phyloP scores from a whole-genome alignment of 2,113 vertebrate species.

The Bufo gargarizans region DNA sequence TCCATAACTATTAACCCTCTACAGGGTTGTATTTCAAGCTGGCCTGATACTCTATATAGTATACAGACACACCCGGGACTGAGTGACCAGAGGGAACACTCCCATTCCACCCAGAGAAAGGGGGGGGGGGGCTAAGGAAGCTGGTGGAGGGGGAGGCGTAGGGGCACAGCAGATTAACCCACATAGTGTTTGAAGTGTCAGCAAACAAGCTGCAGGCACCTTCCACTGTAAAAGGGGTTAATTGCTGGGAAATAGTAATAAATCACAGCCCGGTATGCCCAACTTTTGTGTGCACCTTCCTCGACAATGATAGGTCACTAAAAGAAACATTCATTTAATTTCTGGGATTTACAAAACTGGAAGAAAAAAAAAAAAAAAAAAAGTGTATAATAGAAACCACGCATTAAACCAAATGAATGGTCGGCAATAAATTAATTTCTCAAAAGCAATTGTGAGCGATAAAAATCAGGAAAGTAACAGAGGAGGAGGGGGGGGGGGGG shows the following conservation, averaged over 20 bases:
- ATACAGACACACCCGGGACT: background rate
- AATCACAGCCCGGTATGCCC: conserved; percentile 39
- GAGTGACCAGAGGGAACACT: conserved; percentile 38
- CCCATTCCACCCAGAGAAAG: conserved; percentile 23
- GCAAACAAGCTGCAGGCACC: conserved; percentile 53
- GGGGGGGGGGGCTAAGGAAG: background rate
- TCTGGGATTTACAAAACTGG: background rate
- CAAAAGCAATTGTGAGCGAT: background rate
- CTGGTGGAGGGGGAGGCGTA: conserved; percentile 11
- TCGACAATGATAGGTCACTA: conserved; percentile 4
- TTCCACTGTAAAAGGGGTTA: conserved; percentile 48
- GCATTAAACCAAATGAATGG: background rate
- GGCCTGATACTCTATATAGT: background rate
- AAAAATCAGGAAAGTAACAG: background rate
- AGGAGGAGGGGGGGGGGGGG: background rate
- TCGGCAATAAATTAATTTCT: background rate
- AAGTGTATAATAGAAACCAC: background rate
- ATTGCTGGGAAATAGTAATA: conserved; percentile 47
- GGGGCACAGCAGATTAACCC: conserved; percentile 53
- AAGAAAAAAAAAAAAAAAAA: too few species aligned
- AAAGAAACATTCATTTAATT: background rate
- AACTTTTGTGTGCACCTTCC: conserved; percentile 42
- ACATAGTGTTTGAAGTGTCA: conserved; percentile 45
- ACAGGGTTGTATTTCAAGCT: background rate
- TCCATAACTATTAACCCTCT: background rate